Percentiles rank a stretch among this genome's conserved stretches.
Conservation (phyloP, 2,888 invertebrate species). For the Deroplatys truncata region DNA sequence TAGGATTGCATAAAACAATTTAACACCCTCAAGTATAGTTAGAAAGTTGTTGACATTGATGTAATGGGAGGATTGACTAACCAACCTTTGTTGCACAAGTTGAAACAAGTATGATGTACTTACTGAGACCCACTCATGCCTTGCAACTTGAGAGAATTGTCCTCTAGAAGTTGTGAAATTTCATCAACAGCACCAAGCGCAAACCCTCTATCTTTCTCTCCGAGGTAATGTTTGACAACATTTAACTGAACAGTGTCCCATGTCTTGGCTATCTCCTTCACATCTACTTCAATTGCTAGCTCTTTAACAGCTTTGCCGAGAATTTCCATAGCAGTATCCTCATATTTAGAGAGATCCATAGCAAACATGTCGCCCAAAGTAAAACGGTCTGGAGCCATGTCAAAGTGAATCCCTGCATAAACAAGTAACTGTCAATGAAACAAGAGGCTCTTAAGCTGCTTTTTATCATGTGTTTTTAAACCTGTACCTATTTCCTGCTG, state of each 20-base stretch:
- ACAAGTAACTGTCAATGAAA: constrained; percentile 37
- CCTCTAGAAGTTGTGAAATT: constrained; percentile 74
- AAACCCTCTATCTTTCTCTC: constrained; percentile 71
- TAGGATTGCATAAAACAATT: too few species aligned
- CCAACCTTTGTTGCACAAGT: too few species aligned
- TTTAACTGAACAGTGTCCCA: constrained; percentile 56
- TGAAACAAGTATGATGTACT: constrained; percentile 37
- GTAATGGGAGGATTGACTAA: too few species aligned
- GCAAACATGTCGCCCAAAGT: constrained; percentile 89
- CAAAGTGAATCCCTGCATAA: constrained; percentile 63
- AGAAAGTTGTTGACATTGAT: too few species aligned
- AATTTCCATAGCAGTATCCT: constrained; percentile 80
- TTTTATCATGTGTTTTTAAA: too few species aligned
- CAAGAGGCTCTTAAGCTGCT: too few species aligned
- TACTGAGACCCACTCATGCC: constrained; percentile 84
- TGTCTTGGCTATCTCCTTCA: constrained; percentile 74
- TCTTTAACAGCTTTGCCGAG: constrained; percentile 87
- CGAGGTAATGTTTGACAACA: constrained; percentile 63
- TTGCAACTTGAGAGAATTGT: constrained; percentile 85
- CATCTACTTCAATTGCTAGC: constrained; percentile 83
- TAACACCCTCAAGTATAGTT: too few species aligned
- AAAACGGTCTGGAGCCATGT: constrained; percentile 85
- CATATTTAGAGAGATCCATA: constrained; percentile 84
- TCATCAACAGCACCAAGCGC: constrained; percentile 81
- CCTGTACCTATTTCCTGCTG: too few species aligned